Percentiles rank a stretch among this genome's conserved stretches.
These are phyloP conservation scores for Chelonus insularis DNA, from an alignment of 1,140 invertebrate species.

Conservation along the genomic window DNA sequence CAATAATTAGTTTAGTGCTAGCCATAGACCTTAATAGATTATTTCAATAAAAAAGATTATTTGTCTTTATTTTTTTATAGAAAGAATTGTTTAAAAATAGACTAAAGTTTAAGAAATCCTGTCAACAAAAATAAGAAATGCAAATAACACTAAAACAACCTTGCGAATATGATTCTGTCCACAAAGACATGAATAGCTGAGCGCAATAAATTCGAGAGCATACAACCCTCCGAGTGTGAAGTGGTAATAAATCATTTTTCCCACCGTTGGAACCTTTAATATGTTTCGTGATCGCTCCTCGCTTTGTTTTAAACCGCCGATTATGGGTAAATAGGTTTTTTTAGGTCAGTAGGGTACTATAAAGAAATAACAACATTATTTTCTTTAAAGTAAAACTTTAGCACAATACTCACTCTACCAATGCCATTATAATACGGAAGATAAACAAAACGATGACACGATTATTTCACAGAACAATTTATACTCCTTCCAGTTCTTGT, in stretches of 20 bases:
- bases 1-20: too few relatives aligned
- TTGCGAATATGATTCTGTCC: background rate
- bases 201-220: slow-evolving; percentile 27
- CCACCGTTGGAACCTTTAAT: background rate
- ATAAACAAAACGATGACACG: slow-evolving; percentile 47
- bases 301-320: background rate
- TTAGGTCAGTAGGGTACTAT: background rate
- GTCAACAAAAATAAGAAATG: too few relatives aligned
- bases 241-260: slow-evolving; percentile 19
- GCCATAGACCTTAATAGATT: too few relatives aligned
- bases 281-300: background rate
- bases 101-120: too few relatives aligned
- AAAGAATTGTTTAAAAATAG: too few relatives aligned
- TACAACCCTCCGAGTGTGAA: slow-evolving; percentile 22
- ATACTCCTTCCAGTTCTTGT: slow-evolving; percentile 29
- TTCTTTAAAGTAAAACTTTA: slow-evolving; percentile 14
- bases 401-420: slow-evolving; percentile 30
- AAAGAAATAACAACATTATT: background rate
- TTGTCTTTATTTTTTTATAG: too few relatives aligned
- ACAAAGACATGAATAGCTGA: slow-evolving; percentile 27
- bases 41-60: too few relatives aligned
- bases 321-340: background rate
- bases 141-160: background rate
- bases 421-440: slow-evolving; percentile 19
- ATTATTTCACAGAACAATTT: slow-evolving; percentile 39